A percentile compares a stretch with the other conserved stretches of the same genome.
Evolutionary conservation across 2,888 invertebrate species (phyloP).

Genomic region (Seira musarum): DNA sequence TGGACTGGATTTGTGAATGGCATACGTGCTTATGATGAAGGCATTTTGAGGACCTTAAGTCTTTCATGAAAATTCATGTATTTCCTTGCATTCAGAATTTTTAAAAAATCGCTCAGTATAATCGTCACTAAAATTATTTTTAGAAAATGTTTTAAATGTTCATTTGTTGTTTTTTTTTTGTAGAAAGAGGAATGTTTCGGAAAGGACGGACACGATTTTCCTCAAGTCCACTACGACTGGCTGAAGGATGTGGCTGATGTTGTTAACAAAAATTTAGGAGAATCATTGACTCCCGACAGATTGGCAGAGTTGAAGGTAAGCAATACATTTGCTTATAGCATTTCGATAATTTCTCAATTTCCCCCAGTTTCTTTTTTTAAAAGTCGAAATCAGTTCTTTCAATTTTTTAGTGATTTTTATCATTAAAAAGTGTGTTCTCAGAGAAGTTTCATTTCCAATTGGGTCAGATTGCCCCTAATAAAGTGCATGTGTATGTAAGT

Average conservation of each 20-base stretch:
- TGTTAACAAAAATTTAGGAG: conserved; percentile 74
- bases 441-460: neutral
- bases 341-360: conserved; percentile 28
- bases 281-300: conserved; percentile 72
- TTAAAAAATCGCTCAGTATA: too few relatives aligned
- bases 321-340: conserved; percentile 49
- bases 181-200: conserved; percentile 69
- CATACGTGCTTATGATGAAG: too few relatives aligned
- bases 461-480: conserved; percentile 30
- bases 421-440: neutral
- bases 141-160: conserved; percentile 1
- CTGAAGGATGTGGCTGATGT: conserved; percentile 73
- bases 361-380: conserved; percentile 19
- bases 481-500: too few relatives aligned
- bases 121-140: neutral
- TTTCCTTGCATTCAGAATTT: too few relatives aligned
- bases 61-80: too few relatives aligned
- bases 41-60: too few relatives aligned
- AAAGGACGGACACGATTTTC: conserved; percentile 72
- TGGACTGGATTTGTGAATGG: too few relatives aligned
- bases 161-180: conserved; percentile 44
- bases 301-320: conserved; percentile 74
- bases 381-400: too few relatives aligned
- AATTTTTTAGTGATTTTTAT: too few relatives aligned
- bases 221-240: conserved; percentile 74